Conservation (phyloP, 2,113 vertebrate genomes). For the Cairina moschata region DNA sequence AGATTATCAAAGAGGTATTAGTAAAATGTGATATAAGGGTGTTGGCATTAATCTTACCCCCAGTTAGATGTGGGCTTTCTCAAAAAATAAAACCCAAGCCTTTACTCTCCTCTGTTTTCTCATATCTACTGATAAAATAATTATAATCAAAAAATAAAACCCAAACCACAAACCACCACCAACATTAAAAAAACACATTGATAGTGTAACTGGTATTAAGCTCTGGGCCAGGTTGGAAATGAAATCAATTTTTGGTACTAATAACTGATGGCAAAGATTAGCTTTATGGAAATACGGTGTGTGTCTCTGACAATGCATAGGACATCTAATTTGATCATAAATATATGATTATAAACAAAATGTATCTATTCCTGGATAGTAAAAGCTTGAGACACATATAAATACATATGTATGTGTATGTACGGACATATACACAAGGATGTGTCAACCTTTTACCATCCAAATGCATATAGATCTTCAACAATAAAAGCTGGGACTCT, state of each 20-base stretch:
- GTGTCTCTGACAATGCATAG: constrained; percentile 87
- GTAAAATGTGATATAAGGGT: constrained; percentile 67
- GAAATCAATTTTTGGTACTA: constrained; percentile 84
- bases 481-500: constrained; percentile 75
- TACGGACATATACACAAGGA: not conserved
- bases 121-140: constrained; percentile 29
- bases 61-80: constrained; percentile 53
- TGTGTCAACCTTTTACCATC: constrained; percentile 71
- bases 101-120: constrained; percentile 82
- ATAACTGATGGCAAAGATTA: constrained; percentile 76
- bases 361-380: constrained; percentile 65
- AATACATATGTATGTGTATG: not conserved
- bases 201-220: constrained; percentile 72
- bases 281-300: constrained; percentile 81
- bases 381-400: constrained; percentile 67
- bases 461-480: constrained; percentile 59
- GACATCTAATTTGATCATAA: constrained; percentile 78
- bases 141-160: not conserved
- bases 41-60: constrained; percentile 62
- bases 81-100: constrained; percentile 53
- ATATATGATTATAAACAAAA: constrained; percentile 51
- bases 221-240: constrained; percentile 88
- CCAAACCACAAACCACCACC: not conserved
- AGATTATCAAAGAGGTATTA: constrained; percentile 70
- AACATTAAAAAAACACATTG: not conserved